Percentiles rank a stretch among this genome's conserved stretches.
Evolutionary conservation across 2,113 vertebrate genomes (phyloP).

Genomic region (Crotalus tigris): DNA sequence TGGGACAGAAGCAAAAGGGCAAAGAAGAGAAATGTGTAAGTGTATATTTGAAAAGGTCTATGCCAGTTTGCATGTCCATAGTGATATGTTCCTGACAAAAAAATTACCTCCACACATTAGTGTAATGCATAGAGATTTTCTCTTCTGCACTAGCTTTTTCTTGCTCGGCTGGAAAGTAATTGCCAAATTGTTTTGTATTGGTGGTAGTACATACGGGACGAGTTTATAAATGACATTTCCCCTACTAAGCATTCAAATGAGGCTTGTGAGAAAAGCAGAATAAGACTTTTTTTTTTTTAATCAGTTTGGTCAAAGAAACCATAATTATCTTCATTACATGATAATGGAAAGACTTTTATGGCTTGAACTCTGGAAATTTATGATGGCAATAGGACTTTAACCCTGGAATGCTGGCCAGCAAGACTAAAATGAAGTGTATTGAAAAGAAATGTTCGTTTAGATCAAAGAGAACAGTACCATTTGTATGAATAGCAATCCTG

Average conservation of each 20-base stretch:
- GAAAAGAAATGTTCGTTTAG: conserved; percentile 2
- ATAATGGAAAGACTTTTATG: conserved; percentile 63
- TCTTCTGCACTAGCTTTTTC: background rate
- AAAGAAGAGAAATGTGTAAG: background rate
- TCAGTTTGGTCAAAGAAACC: conserved; percentile 52
- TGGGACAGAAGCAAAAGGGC: background rate
- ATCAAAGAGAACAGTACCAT: conserved; percentile 25
- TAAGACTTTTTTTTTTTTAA: conserved; percentile 23
- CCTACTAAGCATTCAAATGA: conserved; percentile 7
- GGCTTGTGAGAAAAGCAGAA: background rate
- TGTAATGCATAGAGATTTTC: background rate
- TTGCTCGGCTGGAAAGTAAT: background rate
- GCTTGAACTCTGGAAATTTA: conserved; percentile 66
- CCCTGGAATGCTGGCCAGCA: conserved; percentile 57
- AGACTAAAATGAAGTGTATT: conserved; percentile 20
- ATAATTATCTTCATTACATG: conserved; percentile 62
- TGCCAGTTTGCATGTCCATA: background rate
- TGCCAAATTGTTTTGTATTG: background rate
- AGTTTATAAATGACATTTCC: background rate
- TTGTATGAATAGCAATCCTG: conserved; percentile 27
- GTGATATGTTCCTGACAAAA: background rate
- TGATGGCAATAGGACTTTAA: conserved; percentile 68
- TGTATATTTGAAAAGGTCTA: background rate
- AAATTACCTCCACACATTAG: background rate
- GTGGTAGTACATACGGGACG: background rate